phyloP scores from a whole-genome alignment of 2,797 vertebrate species.

The Labeo calbasu region DNA sequence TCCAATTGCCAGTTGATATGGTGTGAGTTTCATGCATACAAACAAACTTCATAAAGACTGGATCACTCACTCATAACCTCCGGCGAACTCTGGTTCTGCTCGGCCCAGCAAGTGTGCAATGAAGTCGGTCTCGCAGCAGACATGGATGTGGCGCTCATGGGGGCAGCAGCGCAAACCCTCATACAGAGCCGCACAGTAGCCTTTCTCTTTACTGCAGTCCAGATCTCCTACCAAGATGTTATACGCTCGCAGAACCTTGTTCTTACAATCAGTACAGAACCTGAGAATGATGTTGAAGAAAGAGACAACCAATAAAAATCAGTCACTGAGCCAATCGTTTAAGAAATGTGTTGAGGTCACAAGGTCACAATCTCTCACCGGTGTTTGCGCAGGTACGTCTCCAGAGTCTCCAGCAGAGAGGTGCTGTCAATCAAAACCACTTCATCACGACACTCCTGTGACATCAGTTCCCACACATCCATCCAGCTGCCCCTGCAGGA shows the following conservation, averaged over 20 bases:
- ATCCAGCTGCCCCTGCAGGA: slow-evolving; percentile 93
- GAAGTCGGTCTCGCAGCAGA: slow-evolving; percentile 96
- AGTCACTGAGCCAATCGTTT: too few relatives aligned
- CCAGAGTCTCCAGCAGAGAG: slow-evolving; percentile 93
- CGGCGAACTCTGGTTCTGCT: slow-evolving; percentile 95
- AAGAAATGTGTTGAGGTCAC: background rate
- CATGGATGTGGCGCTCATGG: slow-evolving; percentile 93
- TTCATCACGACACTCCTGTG: slow-evolving; percentile 96
- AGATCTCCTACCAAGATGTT: slow-evolving; percentile 96
- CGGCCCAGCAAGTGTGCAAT: slow-evolving; percentile 94
- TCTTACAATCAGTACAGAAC: slow-evolving; percentile 98
- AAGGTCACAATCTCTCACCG: slow-evolving; percentile 75
- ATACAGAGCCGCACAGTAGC: slow-evolving; percentile 93
- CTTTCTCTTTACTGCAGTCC: slow-evolving; percentile 95
- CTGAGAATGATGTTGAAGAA: slow-evolving; percentile 66
- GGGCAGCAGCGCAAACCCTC: slow-evolving; percentile 96
- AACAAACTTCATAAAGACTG: slow-evolving; percentile 61
- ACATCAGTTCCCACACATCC: slow-evolving; percentile 99
- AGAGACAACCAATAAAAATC: background rate
- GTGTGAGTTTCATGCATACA: background rate
- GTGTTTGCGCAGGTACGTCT: slow-evolving; percentile 95
- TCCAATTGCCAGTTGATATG: too few relatives aligned
- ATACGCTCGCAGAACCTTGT: slow-evolving; percentile 94
- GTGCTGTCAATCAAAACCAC: slow-evolving; percentile 94
- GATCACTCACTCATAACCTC: slow-evolving; percentile 94